Evolutionary conservation across 2,888 invertebrate species (phyloP), one percentile per base, ranked within the genome.

Genomic region (Amphimallon solstitiale): DNA sequence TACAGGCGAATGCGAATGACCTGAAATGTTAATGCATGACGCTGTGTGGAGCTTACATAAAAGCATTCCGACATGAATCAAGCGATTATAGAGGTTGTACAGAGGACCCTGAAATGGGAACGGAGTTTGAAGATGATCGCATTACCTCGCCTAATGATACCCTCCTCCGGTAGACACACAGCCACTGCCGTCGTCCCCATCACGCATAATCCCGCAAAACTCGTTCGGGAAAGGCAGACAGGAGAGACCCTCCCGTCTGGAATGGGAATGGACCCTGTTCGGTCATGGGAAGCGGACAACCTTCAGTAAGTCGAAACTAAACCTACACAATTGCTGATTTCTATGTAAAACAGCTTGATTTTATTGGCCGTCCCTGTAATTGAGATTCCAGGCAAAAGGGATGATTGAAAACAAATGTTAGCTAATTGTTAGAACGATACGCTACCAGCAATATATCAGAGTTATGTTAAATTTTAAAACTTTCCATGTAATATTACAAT

Each of bases 21-120:
- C 29, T 29, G 29, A 29, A 29, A 29, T 29, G 29, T 29, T 29
- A 29, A 29, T 29, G 29, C 29, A 29, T 29, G 5, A 29, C 29
- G 9, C n/a, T n/a, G 29, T 7, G 29, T 29, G 29, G 48, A 59
- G 49, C 52, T 63, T 52, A 52, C 40, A 52, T 66, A 61, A 63
- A 67, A 59, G 67, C 70, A 67, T 69, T 68, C 68, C 72, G 62
- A 71, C 71, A 72, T 73, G 72, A 71, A 73, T 73, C 72, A 72
- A 67, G 72, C 71, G 73, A 72, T 73, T 72, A 73, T 71, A 71
- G 70, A 71, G 71, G 70, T 68, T 54, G 70, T 67, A 62, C 65
- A 64, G 65, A 54, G 70, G 69, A 68, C 66, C 69, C 62, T 63
- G 68, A 37, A 34, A 38, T 65, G 68, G 69, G 67, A 65, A 70